These are phyloP conservation scores for Platichthys stellatus DNA, from an alignment of 2,113 vertebrate species.

Conservation along the genomic window DNA sequence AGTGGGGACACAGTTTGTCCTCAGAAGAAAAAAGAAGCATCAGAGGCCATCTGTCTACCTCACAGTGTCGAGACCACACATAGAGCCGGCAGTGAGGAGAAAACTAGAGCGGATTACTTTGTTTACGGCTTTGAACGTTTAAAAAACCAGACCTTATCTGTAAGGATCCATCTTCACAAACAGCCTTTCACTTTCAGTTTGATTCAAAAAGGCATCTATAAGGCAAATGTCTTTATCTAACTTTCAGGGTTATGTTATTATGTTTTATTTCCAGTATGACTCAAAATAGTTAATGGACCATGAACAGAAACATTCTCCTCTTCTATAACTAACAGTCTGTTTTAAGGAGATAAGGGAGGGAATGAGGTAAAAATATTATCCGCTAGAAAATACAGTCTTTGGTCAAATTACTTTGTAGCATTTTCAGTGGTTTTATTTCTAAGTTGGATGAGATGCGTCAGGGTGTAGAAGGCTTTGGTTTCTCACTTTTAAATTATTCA, in stretches of 20 bases:
- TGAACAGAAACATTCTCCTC: conserved; percentile 15
- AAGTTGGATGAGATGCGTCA: conserved; percentile 35
- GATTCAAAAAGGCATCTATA: conserved; percentile 66
- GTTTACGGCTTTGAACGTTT: conserved; percentile 58
- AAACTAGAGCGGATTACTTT: conserved; percentile 54
- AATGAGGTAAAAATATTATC: conserved; percentile 53
- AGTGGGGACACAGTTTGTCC: conserved; percentile 29
- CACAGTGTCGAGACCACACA: conserved; percentile 22
- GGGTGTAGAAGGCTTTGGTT: conserved; percentile 74
- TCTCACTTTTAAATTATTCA: conserved; percentile 57
- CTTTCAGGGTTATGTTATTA: conserved; percentile 24
- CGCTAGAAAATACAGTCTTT: conserved; percentile 74
- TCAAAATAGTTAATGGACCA: conserved; percentile 5
- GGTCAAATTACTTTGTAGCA: conserved; percentile 60
- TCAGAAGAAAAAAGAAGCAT: neutral
- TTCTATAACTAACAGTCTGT: conserved; percentile 62
- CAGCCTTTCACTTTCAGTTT: conserved; percentile 47
- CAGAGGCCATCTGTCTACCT: neutral
- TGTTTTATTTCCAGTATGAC: conserved; percentile 26
- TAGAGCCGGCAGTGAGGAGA: conserved; percentile 15
- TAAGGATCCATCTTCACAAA: conserved; percentile 37
- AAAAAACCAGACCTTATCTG: conserved; percentile 49
- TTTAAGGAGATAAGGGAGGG: conserved; percentile 39
- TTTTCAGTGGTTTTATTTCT: conserved; percentile 44
- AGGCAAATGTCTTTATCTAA: conserved; percentile 58